phyloP scores from a whole-genome alignment of 2,113 vertebrate genomes.

The human (Homo sapiens) region DNA sequence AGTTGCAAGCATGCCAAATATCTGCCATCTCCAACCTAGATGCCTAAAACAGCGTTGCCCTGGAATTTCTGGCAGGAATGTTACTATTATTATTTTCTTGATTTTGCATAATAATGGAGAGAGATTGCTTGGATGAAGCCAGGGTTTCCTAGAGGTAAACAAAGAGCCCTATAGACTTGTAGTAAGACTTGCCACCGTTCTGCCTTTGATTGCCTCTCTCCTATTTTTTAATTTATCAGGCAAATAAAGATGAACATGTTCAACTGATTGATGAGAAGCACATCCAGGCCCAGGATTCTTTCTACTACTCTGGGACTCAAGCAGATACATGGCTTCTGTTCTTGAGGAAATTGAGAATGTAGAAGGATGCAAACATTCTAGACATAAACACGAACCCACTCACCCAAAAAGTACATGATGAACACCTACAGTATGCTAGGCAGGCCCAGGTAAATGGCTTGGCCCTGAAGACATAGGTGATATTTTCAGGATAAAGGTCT shows the following conservation, averaged over 20 bases:
- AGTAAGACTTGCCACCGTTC: not conserved
- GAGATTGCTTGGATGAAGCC: not conserved
- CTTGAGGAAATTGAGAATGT: not conserved
- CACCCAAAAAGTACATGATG: not conserved
- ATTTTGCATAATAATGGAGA: not conserved
- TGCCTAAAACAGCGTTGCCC: not conserved
- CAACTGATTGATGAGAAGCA: not conserved
- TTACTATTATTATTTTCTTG: conserved; percentile 34
- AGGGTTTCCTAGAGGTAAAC: not conserved
- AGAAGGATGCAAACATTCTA: not conserved
- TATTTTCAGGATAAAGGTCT: not conserved
- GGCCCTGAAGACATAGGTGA: not conserved
- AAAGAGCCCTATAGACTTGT: not conserved
- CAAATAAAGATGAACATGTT: not conserved
- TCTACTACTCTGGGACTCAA: not conserved
- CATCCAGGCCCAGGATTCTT: not conserved
- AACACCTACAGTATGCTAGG: not conserved
- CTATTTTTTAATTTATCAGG: not conserved
- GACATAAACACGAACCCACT: not conserved
- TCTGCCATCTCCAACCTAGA: not conserved
- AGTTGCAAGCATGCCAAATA: not conserved
- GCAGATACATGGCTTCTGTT: not conserved
- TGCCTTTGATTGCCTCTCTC: not conserved
- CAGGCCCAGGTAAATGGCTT: not conserved
- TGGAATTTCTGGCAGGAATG: not conserved